Conservation (phyloP, 2,888 invertebrate genomes). For the Diloba caeruleocephala region DNA sequence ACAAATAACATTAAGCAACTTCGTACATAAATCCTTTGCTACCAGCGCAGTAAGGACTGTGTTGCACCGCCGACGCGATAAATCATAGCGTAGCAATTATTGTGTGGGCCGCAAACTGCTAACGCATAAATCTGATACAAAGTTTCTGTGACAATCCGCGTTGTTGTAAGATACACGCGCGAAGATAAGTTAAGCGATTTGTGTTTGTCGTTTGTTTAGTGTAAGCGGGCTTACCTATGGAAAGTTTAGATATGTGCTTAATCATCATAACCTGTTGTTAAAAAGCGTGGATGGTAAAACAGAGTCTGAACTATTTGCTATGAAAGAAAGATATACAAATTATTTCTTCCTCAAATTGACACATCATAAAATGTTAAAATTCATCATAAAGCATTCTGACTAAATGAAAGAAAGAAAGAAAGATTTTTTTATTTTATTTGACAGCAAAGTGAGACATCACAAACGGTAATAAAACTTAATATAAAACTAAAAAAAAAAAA, state of each 20-base stretch:
- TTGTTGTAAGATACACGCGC: conserved; percentile 12
- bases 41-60: conserved; percentile 43
- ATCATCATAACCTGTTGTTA: background rate
- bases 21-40: conserved; percentile 40
- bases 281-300: no score
- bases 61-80: conserved; percentile 47
- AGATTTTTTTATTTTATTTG: no score
- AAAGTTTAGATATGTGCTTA: background rate
- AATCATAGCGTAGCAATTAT: conserved; percentile 56
- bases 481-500: no score
- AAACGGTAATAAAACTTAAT: no score
- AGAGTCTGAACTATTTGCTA: no score
- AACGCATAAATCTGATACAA: conserved; percentile 46
- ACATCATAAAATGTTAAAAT: no score
- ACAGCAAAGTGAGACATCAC: no score
- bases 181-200: conserved; percentile 30
- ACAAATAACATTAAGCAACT: conserved; percentile 42
- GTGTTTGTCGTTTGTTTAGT: conserved; percentile 25
- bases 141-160: conserved; percentile 34
- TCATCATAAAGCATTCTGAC: no score
- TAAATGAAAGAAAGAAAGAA: no score
- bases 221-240: conserved; percentile 6
- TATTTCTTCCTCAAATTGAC: no score
- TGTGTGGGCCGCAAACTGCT: conserved; percentile 31
- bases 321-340: no score